Evolutionary conservation across 64 coral and sea anemone species (phyloP).

Genomic region (Montipora foliosa): DNA sequence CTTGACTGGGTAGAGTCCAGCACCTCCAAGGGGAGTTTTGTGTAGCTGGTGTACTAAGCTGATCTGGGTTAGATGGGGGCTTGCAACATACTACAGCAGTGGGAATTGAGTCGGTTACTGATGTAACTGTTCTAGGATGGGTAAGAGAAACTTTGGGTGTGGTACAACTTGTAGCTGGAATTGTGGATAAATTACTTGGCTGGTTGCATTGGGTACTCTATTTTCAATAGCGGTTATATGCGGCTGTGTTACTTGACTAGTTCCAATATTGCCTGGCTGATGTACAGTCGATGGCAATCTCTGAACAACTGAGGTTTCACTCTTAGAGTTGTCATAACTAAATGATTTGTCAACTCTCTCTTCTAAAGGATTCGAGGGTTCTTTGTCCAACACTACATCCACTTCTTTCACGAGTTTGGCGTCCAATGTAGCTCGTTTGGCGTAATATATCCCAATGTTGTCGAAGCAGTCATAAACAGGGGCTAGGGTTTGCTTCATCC

Average conservation of each 20-base stretch:
- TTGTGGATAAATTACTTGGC: constrained; percentile 1
- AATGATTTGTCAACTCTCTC: constrained; percentile 26
- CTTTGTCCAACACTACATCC: constrained; percentile 10
- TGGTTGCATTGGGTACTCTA: constrained; percentile 11
- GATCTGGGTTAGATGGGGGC: neutral
- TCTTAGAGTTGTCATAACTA: constrained; percentile 16
- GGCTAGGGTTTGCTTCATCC: constrained; percentile 20
- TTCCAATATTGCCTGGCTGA: constrained; percentile 23
- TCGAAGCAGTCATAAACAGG: constrained; percentile 32
- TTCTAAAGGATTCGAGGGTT: constrained; percentile 21
- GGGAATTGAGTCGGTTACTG: constrained; percentile 35
- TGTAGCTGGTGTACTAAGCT: neutral
- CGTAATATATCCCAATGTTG: constrained; percentile 34
- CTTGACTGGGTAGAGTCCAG: constrained; percentile 24
- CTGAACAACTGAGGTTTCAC: constrained; percentile 19
- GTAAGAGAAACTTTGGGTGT: constrained; percentile 44
- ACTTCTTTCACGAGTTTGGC: constrained; percentile 25
- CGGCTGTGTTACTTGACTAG: constrained; percentile 14
- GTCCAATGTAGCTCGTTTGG: constrained; percentile 12
- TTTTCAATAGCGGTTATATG: constrained; percentile 11
- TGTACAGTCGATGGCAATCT: neutral
- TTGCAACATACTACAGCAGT: constrained; percentile 34
- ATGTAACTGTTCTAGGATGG: constrained; percentile 35
- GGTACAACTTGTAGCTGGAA: constrained; percentile 34
- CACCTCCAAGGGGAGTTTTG: constrained; percentile 57